These are phyloP conservation scores for Eumaeus atala DNA, from an alignment of 1,140 invertebrate species.

Conservation along the genomic window DNA sequence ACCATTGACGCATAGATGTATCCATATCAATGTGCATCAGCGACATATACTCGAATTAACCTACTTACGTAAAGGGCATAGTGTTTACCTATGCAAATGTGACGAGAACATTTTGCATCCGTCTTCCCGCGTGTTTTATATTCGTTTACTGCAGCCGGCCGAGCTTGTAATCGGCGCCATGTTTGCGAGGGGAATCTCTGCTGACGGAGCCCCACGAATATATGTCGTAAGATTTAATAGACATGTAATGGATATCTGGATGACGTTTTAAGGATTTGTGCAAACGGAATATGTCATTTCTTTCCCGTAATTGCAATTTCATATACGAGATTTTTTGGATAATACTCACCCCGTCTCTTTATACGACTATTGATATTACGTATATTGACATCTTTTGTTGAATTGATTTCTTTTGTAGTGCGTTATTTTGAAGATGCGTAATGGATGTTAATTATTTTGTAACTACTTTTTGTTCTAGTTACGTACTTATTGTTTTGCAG, in stretches of 20 bases:
- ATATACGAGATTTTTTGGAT: slow-evolving; percentile 61
- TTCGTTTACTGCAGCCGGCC: slow-evolving; percentile 70
- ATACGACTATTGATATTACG: slow-evolving; percentile 5
- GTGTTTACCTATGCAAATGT: slow-evolving; percentile 71
- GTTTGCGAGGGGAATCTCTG: slow-evolving; percentile 68
- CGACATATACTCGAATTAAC: neutral
- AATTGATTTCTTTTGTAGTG: neutral
- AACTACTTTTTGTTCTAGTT: too few relatives aligned
- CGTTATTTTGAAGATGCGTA: neutral
- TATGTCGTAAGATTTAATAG: slow-evolving; percentile 74
- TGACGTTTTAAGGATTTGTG: slow-evolving; percentile 74
- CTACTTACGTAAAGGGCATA: slow-evolving; percentile 30
- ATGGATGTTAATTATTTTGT: too few relatives aligned
- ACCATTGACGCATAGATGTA: too few relatives aligned
- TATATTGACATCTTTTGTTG: neutral
- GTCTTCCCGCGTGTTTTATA: slow-evolving; percentile 72
- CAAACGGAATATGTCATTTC: slow-evolving; percentile 72
- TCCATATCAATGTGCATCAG: neutral
- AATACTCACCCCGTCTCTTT: slow-evolving; percentile 15
- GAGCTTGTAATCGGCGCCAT: slow-evolving; percentile 65
- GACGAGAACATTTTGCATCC: slow-evolving; percentile 67
- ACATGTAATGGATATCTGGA: slow-evolving; percentile 74
- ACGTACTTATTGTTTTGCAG: too few relatives aligned
- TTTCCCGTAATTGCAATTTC: slow-evolving; percentile 68
- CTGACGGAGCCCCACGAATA: slow-evolving; percentile 70